Evolutionary conservation across 2,888 invertebrate species (phyloP), one percentile per base, ranked within the genome.

Genomic region (Drosophila crucigera): DNA sequence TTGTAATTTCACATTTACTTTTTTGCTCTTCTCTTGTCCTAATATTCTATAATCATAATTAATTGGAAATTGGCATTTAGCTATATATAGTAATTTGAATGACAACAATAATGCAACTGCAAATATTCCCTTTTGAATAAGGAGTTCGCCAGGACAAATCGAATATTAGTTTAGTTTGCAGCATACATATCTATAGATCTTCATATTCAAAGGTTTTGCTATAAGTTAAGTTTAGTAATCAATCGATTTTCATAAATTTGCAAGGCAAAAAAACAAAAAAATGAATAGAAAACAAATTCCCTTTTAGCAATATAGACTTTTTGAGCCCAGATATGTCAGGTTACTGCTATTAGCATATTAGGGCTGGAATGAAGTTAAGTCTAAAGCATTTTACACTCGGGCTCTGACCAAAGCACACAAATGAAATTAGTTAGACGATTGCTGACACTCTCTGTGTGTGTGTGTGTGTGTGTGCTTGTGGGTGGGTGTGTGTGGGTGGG

Each of bases 341-440:
- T 14, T 7, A 14, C 43, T 47, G 14, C 14, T 22, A 47, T 47
- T 14, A 47, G 31, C 19, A 55, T 28, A 60, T 31, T 50, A 53
- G 63, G 43, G 43, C 61, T 41, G 53, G 37, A 67, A 67, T 72
- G 62, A 62, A 55, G 63, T 70, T 65, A 59, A 31, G 54, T 61
- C 52, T 60, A 39, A 53, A 66, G 50, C 69, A 75, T 47, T 75
- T 79, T 69, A 65, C 47, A 69, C 54, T 77, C 60, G 60, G 76
- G 39, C 31, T 58, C 43, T 77, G 77, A 80, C 62, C 77, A 67
- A 67, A 67, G 35, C 58, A 70, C 62, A 77, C 50, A 72, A 65
- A 77, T 77, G 31, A 68, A 77, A 77, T 81, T 67, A 63, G 56
- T 71, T 53, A 31, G 35, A 56, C 33, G 49, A 33, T 35, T 49